Percentiles rank a stretch among this genome's conserved stretches.
phyloP scores from a whole-genome alignment of 1,140 invertebrate genomes.

The Oryctes rhinoceros region DNA sequence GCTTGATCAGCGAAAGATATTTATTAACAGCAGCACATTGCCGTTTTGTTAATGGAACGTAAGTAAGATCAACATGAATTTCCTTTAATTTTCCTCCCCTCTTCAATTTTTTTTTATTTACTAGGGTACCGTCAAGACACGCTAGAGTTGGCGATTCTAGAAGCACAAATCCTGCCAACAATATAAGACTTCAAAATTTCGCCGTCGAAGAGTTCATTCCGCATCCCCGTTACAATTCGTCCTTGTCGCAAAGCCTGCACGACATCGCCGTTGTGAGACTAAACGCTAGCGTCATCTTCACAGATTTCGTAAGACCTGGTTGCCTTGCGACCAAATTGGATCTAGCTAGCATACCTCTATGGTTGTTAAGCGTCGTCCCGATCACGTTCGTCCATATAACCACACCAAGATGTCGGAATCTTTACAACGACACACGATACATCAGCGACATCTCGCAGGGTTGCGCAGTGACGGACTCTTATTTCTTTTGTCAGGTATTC shows the following conservation, averaged over 20 bases:
- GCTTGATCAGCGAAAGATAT: constrained; percentile 71
- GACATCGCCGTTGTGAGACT: background rate
- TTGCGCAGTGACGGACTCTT: constrained; percentile 3
- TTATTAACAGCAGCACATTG: constrained; percentile 81
- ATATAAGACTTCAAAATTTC: background rate
- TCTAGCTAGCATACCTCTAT: background rate
- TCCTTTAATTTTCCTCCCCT: no score
- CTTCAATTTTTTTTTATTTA: background rate
- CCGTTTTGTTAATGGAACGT: constrained; percentile 48
- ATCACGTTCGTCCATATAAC: background rate
- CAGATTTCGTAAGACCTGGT: background rate
- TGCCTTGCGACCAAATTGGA: background rate
- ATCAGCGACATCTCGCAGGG: background rate
- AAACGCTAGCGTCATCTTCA: background rate
- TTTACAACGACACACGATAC: background rate
- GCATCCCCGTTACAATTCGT: background rate
- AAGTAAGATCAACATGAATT: no score
- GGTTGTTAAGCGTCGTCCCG: background rate
- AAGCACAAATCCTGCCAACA: background rate
- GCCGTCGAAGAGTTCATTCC: background rate
- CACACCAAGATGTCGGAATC: background rate
- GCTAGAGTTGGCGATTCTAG: background rate
- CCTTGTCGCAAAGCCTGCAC: background rate
- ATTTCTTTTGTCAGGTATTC: constrained; percentile 62
- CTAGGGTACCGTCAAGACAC: background rate